phyloP scores from a whole-genome alignment of 2,113 vertebrate species.

The Equus przewalskii region DNA sequence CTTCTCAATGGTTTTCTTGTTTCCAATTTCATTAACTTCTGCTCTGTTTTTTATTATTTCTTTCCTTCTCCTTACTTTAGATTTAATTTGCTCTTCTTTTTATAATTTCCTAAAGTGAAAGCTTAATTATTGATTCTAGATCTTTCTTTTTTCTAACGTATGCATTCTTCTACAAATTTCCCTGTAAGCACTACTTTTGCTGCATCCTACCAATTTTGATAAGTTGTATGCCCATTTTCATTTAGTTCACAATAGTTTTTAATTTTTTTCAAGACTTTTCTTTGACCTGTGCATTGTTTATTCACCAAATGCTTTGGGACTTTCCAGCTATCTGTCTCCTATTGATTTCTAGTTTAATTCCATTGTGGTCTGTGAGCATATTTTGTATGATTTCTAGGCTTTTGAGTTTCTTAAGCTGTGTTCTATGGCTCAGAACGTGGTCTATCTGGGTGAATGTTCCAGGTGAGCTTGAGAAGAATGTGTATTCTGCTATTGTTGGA shows the following conservation, averaged over 20 bases:
- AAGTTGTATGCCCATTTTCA: background rate
- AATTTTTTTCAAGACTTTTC: background rate
- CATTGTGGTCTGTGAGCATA: background rate
- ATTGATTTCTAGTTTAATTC: too few relatives aligned
- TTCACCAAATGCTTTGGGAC: background rate
- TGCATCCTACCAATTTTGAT: background rate
- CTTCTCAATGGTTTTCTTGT: background rate
- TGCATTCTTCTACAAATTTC: background rate
- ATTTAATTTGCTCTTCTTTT: background rate
- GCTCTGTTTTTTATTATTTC: background rate
- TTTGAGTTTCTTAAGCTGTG: rapidly evolving
- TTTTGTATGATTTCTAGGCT: rapidly evolving
- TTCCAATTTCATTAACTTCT: background rate
- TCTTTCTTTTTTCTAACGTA: background rate
- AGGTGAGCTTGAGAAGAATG: rapidly evolving
- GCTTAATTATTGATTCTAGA: rapidly evolving
- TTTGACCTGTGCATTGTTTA: background rate
- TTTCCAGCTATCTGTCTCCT: background rate
- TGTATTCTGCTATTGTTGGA: rapidly evolving
- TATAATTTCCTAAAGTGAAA: background rate
- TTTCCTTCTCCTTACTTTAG: background rate
- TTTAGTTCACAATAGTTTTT: background rate
- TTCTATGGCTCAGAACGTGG: rapidly evolving
- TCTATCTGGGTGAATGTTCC: too few relatives aligned
- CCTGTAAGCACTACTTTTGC: background rate